Conservation (phyloP, 2,113 vertebrate species). For the Leptocoma aspasia region DNA sequence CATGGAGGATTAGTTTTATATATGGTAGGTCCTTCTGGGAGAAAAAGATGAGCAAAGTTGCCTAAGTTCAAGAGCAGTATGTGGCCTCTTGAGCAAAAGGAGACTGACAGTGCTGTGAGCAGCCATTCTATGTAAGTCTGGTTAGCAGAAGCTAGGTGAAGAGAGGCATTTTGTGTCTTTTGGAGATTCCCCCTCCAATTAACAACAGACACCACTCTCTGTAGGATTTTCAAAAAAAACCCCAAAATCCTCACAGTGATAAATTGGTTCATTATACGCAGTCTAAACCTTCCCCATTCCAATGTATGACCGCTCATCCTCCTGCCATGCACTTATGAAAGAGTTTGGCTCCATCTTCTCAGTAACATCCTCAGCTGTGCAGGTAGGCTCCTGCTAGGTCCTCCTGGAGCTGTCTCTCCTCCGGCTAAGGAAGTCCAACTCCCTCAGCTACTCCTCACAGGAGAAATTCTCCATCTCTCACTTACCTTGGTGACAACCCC, state of each 20-base stretch:
- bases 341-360: not conserved
- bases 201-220: not conserved
- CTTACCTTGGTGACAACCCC: not conserved
- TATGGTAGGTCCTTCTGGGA: not conserved
- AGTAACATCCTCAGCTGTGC: not conserved
- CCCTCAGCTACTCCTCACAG: not conserved
- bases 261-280: not conserved
- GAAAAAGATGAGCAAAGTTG: not conserved
- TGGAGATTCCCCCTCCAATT: not conserved
- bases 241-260: not conserved
- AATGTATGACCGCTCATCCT: not conserved
- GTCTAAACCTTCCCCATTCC: not conserved
- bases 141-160: not conserved
- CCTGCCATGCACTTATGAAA: not conserved
- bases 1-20: not conserved
- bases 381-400: not conserved
- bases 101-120: not conserved
- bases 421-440: not conserved
- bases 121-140: not conserved
- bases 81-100: not conserved
- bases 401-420: not conserved
- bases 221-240: accelerated
- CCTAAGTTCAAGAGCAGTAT: not conserved
- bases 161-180: not conserved
- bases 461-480: not conserved